Percentiles rank a stretch among this genome's conserved stretches.
Conservation (phyloP, 2,888 invertebrate genomes). For the Anagyrus pseudococci region DNA sequence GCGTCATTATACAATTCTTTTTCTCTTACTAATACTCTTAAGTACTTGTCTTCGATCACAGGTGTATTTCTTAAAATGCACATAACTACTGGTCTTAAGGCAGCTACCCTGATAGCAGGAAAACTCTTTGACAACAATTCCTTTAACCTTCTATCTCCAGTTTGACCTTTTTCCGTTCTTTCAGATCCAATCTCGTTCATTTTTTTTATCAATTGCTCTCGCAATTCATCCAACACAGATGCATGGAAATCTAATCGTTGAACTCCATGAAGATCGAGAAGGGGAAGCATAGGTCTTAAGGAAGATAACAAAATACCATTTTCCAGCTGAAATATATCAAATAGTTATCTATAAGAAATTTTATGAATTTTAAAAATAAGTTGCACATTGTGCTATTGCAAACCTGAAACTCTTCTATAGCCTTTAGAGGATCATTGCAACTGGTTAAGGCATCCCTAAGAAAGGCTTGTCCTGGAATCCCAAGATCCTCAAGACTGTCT, state of each 20-base stretch:
- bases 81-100: conserved; percentile 93
- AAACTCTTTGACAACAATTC: conserved; percentile 92
- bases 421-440: conserved; percentile 94
- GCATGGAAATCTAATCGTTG: conserved; percentile 93
- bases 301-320: conserved; percentile 93
- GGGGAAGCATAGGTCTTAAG: conserved; percentile 90
- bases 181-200: conserved; percentile 81
- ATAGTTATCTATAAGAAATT: conserved; percentile 7
- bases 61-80: conserved; percentile 91
- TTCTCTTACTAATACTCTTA: conserved; percentile 79
- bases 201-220: conserved; percentile 67
- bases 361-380: too few relatives aligned
- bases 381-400: too few relatives aligned
- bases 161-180: conserved; percentile 65
- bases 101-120: conserved; percentile 89
- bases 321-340: conserved; percentile 70
- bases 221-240: conserved; percentile 83
- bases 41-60: conserved; percentile 89
- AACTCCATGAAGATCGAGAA: conserved; percentile 93
- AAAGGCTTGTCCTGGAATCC: conserved; percentile 85
- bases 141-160: conserved; percentile 84
- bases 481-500: conserved; percentile 81
- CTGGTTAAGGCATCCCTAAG: conserved; percentile 90
- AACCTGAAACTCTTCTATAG: conserved; percentile 97
- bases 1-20: conserved; percentile 91